A percentile compares a stretch with the other conserved stretches of the same genome.
These are phyloP conservation scores for Daubentonia madagascariensis DNA, from an alignment of 2,113 vertebrate species.

Conservation along the genomic window DNA sequence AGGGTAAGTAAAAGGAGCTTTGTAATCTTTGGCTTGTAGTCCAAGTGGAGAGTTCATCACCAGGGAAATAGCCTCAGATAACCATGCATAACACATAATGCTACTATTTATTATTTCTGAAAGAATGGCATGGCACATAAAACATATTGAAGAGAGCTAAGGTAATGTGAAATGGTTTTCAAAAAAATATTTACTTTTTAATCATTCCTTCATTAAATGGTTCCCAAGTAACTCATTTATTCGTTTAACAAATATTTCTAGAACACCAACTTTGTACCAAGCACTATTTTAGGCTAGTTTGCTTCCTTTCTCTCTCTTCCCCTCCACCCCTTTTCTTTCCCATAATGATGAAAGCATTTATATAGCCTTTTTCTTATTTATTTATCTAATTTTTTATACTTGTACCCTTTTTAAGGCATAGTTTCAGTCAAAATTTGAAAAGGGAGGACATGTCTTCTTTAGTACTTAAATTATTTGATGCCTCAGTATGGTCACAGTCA, in stretches of 20 bases:
- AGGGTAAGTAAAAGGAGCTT: background rate
- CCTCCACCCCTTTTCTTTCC: accelerated
- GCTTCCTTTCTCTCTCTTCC: background rate
- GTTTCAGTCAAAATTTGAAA: background rate
- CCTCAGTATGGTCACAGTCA: background rate
- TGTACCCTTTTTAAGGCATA: background rate
- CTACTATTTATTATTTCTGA: background rate
- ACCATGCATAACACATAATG: background rate
- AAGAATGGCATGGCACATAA: background rate
- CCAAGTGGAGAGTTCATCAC: background rate
- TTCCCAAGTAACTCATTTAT: background rate
- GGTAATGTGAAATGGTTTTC: background rate
- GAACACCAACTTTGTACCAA: background rate
- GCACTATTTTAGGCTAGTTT: background rate
- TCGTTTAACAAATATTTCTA: background rate
- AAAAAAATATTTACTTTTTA: background rate
- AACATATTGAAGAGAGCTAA: background rate
- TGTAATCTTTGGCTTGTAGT: background rate
- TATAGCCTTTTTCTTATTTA: background rate
- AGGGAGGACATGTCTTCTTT: background rate
- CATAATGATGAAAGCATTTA: background rate
- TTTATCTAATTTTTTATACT: background rate
- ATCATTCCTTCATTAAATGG: background rate
- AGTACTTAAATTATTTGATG: background rate
- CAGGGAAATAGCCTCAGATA: background rate